A percentile compares a stretch with the other conserved stretches of the same genome.
These are phyloP conservation scores for Seira musarum DNA, from an alignment of 2,888 invertebrate genomes.

Conservation along the genomic window DNA sequence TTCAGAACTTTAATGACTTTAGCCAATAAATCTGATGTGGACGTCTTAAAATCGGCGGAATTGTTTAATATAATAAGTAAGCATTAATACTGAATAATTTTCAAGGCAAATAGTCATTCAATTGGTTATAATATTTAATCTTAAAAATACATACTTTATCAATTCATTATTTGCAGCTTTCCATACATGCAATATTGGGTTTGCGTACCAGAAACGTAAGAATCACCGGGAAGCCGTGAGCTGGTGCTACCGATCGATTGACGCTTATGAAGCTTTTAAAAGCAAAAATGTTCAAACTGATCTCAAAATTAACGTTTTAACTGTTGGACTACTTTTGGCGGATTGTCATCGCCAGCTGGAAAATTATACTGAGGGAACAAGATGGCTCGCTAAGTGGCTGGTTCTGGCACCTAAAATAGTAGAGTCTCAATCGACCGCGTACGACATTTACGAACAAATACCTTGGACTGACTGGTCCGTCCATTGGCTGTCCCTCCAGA, in stretches of 20 bases:
- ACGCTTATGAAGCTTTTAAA: slow-evolving; percentile 37
- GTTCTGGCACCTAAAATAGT: slow-evolving; percentile 37
- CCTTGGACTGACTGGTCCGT: slow-evolving; percentile 57
- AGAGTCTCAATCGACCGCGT: slow-evolving; percentile 30
- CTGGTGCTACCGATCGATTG: slow-evolving; percentile 52
- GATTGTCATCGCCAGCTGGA: slow-evolving; percentile 50
- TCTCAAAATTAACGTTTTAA: slow-evolving; percentile 35
- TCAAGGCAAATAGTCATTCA: no score
- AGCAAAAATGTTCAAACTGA: slow-evolving; percentile 27
- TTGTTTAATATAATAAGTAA: slow-evolving; percentile 37
- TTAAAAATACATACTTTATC: neutral
- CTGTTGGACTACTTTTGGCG: slow-evolving; percentile 42
- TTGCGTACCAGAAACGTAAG: slow-evolving; percentile 44
- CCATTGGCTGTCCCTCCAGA: slow-evolving; percentile 49
- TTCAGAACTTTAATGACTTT: slow-evolving; percentile 22
- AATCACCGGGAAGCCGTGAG: slow-evolving; percentile 45
- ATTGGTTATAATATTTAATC: neutral
- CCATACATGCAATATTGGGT: slow-evolving; percentile 50
- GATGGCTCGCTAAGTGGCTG: slow-evolving; percentile 50
- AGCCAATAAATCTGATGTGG: slow-evolving; percentile 19
- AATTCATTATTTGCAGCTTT: slow-evolving; percentile 20
- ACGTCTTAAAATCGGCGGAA: slow-evolving; percentile 26
- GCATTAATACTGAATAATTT: no score
- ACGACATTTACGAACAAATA: slow-evolving; percentile 58
- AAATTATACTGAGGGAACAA: slow-evolving; percentile 41